These are phyloP conservation scores for Brachionus sp. DNA, from an alignment of 1,140 invertebrate genomes.

Conservation along the genomic window DNA sequence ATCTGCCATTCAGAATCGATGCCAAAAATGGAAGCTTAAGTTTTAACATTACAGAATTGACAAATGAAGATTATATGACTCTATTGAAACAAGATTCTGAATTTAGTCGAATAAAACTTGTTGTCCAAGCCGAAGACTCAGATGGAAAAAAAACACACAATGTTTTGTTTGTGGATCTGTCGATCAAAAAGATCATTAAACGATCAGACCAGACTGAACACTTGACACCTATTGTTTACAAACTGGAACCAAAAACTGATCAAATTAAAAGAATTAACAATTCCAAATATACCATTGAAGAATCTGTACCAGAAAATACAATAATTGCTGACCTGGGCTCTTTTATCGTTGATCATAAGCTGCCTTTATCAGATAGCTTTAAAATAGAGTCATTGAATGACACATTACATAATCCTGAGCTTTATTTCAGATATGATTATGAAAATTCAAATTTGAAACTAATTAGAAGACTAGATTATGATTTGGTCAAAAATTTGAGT, in stretches of 20 bases:
- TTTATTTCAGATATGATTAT: slow-evolving; percentile 37
- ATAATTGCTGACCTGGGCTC: slow-evolving; percentile 2
- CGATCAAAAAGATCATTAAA: background rate
- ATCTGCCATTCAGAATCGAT: background rate
- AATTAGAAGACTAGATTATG: background rate
- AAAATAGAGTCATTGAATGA: background rate
- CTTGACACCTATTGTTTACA: slow-evolving; percentile 5
- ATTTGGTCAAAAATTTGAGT: slow-evolving; percentile 17
- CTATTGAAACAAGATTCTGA: slow-evolving; percentile 9
- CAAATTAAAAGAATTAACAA: background rate
- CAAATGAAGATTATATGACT: slow-evolving; percentile 8
- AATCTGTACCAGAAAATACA: slow-evolving; percentile 13
- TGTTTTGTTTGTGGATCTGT: slow-evolving; percentile 5
- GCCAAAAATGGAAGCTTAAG: background rate
- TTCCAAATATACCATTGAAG: background rate
- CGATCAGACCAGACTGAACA: background rate
- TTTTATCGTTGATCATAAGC: background rate
- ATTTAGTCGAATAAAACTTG: slow-evolving; percentile 1
- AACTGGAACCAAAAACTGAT: background rate
- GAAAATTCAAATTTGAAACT: background rate
- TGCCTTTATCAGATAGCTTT: background rate
- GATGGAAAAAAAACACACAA: background rate
- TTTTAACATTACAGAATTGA: background rate
- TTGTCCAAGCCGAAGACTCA: background rate
- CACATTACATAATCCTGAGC: background rate